Conservation (phyloP, 2,797 vertebrate genomes). For the Poecilia velifera region DNA sequence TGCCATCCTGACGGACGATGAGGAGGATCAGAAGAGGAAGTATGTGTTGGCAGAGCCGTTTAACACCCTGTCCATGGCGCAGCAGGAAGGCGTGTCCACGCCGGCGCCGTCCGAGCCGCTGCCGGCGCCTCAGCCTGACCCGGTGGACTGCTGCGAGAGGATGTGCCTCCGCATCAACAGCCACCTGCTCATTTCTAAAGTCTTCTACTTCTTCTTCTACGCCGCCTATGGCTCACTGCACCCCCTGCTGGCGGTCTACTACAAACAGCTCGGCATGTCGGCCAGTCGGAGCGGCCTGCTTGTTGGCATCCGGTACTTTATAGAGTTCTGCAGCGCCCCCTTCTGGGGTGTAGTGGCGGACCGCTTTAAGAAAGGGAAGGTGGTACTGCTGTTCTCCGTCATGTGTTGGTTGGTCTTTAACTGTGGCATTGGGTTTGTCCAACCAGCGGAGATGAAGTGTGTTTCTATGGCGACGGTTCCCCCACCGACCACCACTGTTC, state of each 20-base stretch:
- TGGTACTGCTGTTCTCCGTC: conserved; percentile 92
- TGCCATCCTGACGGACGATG: conserved; percentile 94
- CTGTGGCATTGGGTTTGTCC: conserved; percentile 92
- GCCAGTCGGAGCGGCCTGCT: conserved; percentile 92
- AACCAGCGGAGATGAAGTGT: conserved; percentile 89
- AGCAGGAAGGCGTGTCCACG: conserved; percentile 56
- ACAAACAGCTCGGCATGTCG: conserved; percentile 95
- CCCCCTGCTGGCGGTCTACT: conserved; percentile 93
- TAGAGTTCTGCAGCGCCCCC: conserved; percentile 98
- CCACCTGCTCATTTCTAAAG: conserved; percentile 92
- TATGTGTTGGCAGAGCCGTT: conserved; percentile 90
- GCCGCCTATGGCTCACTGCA: conserved; percentile 96
- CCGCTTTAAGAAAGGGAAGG: conserved; percentile 93
- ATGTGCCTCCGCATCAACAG: conserved; percentile 89
- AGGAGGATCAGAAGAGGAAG: conserved; percentile 93
- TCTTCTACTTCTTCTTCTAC: conserved; percentile 99
- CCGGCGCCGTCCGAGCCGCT: conserved; percentile 47
- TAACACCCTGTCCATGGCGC: conserved; percentile 81
- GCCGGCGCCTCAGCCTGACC: conserved; percentile 55
- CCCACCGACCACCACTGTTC: neutral
- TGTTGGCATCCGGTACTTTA: conserved; percentile 97
- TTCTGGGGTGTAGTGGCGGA: conserved; percentile 98
- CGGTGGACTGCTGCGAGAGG: conserved; percentile 88
- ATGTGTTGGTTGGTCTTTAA: conserved; percentile 97
- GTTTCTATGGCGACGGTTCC: neutral